Conservation (phyloP, 2,888 invertebrate species). For the Smittia aterrima region DNA sequence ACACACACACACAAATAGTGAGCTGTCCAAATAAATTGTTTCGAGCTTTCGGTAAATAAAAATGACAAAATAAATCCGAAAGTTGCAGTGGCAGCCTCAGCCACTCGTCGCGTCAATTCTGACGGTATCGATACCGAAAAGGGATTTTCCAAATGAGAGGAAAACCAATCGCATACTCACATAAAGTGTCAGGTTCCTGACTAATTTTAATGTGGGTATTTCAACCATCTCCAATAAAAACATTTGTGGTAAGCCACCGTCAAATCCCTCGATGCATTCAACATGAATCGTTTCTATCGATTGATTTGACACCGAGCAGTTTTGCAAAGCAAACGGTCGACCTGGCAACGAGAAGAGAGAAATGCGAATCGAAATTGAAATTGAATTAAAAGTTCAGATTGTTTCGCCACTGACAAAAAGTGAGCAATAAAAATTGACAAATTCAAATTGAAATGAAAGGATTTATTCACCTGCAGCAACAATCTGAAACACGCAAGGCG, state of each 20-base stretch:
- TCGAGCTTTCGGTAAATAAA: conserved; percentile 12
- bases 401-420: conserved; percentile 9
- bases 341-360: conserved; percentile 57
- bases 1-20: neutral
- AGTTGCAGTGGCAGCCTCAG: neutral
- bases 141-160: neutral
- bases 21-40: conserved; percentile 20
- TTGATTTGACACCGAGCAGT: conserved; percentile 86
- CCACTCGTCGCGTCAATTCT: too few species aligned
- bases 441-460: conserved; percentile 8
- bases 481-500: conserved; percentile 83
- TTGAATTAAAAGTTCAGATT: neutral
- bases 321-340: conserved; percentile 81
- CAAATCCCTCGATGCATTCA: conserved; percentile 83
- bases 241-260: conserved; percentile 82
- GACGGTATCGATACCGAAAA: neutral
- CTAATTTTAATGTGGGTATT: conserved; percentile 62
- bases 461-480: conserved; percentile 70
- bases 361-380: conserved; percentile 9
- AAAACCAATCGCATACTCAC: conserved; percentile 47
- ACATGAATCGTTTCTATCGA: conserved; percentile 80
- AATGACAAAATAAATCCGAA: neutral
- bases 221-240: conserved; percentile 80
- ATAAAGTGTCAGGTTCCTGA: conserved; percentile 51
- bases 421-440: conserved; percentile 16